These are phyloP conservation scores for Chiridota heheva DNA, from an alignment of 35 echinoderm and acorn worm species.

Conservation along the genomic window DNA sequence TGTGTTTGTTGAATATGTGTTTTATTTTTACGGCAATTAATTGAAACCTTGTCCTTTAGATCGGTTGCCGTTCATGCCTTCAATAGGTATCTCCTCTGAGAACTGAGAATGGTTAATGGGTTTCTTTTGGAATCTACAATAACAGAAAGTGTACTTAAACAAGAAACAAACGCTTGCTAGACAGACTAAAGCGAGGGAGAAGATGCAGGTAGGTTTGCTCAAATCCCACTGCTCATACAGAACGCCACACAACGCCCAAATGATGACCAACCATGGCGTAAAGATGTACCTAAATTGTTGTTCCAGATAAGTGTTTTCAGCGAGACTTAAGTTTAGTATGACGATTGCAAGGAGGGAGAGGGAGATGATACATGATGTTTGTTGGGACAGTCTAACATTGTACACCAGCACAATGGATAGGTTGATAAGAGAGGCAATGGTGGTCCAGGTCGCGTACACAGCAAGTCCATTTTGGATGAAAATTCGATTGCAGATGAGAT, in stretches of 20 bases:
- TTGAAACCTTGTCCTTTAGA: no score
- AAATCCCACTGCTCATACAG: conserved; percentile 36
- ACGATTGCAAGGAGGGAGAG: conserved; percentile 41
- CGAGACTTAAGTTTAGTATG: conserved; percentile 24
- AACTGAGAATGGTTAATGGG: no score
- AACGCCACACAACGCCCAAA: conserved; percentile 37
- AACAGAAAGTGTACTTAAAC: no score
- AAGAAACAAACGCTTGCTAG: conserved; percentile 27
- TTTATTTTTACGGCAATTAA: no score
- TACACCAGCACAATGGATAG: conserved; percentile 38
- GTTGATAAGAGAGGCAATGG: conserved; percentile 58
- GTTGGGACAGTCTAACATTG: conserved; percentile 17
- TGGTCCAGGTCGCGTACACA: conserved; percentile 69
- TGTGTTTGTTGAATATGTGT: no score
- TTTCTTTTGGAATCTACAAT: no score
- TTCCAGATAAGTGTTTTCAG: conserved; percentile 44
- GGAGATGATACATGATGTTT: conserved; percentile 40
- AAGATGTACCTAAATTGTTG: conserved; percentile 57
- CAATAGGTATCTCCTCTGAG: no score
- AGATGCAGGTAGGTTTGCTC: conserved; percentile 1
- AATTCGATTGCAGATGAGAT: conserved; percentile 30
- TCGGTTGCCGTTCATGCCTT: no score
- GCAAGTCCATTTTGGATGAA: conserved; percentile 64
- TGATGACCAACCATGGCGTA: conserved; percentile 59
- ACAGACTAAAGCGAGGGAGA: conserved; percentile 2